Conservation (phyloP, 2,797 vertebrate genomes). For the Cheirogaleus major region DNA sequence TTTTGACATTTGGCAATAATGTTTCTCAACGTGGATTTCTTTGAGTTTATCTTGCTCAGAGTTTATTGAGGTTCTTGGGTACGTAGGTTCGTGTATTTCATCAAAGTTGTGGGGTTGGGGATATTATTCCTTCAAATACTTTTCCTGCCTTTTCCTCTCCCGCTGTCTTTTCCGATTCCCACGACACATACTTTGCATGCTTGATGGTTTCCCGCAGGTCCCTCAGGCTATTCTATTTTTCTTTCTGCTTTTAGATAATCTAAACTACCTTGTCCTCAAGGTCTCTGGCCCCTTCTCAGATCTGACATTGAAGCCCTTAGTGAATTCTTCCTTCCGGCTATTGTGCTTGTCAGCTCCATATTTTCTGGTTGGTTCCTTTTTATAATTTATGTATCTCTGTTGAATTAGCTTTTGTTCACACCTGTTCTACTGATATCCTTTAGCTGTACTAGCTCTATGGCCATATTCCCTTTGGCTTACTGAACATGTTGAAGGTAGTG, state of each 20-base stretch:
- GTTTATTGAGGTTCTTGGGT: neutral
- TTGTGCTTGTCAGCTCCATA: neutral
- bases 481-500: neutral
- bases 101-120: neutral
- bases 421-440: neutral
- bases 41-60: neutral
- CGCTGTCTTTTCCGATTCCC: neutral
- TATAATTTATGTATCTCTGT: neutral
- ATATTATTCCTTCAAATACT: neutral
- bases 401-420: neutral
- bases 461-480: neutral
- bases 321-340: neutral
- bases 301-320: neutral
- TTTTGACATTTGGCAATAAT: neutral
- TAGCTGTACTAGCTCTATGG: neutral
- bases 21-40: neutral
- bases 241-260: neutral
- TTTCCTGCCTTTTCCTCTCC: neutral
- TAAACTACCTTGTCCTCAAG: neutral
- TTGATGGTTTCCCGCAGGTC: neutral
- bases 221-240: neutral
- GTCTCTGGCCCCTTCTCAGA: too few relatives aligned
- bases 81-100: neutral
- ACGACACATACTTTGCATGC: accelerated
- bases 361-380: neutral